Conservation (phyloP, 2,113 vertebrate species). For the Callocephalon fimbriatum region DNA sequence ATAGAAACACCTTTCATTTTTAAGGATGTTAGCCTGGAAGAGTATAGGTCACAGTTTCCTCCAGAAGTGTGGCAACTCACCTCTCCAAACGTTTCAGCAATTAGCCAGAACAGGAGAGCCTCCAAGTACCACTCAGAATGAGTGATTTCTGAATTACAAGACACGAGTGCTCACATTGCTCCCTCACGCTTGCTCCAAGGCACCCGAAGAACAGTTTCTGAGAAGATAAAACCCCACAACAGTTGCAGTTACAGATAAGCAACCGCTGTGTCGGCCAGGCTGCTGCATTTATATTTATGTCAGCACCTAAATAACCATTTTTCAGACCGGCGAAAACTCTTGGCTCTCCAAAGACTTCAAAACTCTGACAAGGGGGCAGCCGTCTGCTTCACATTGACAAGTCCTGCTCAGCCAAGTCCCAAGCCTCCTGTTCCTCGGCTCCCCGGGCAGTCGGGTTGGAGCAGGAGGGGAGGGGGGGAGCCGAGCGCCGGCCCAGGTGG, state of each 20-base stretch:
- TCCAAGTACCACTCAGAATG: background rate
- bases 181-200: background rate
- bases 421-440: background rate
- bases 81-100: background rate
- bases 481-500: background rate
- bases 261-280: background rate
- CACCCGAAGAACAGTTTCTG: background rate
- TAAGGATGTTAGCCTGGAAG: background rate
- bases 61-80: background rate
- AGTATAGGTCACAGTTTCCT: background rate
- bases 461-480: background rate
- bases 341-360: background rate
- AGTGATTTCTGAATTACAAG: background rate
- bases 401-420: background rate
- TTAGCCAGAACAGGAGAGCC: background rate
- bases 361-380: background rate
- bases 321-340: background rate
- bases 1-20: background rate
- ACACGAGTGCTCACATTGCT: background rate
- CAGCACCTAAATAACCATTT: background rate
- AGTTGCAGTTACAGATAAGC: background rate
- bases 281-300: background rate
- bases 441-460: background rate
- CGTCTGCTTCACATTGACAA: fast-evolving
- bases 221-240: background rate